These are phyloP conservation scores for Pangasius macronema DNA, from an alignment of 2,797 vertebrate genomes.

Conservation along the genomic window DNA sequence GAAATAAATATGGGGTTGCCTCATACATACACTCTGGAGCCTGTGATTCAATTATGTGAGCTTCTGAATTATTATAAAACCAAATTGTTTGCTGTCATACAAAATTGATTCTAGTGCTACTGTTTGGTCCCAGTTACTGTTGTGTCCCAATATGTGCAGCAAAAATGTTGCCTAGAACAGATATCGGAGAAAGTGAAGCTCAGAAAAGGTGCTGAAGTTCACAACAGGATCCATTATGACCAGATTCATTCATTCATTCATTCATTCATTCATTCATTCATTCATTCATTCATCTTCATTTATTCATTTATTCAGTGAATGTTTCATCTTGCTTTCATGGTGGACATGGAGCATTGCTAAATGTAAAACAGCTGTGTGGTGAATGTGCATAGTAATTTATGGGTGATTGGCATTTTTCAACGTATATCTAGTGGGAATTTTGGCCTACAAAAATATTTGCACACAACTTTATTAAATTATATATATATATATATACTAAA, in stretches of 20 bases:
- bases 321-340: background rate
- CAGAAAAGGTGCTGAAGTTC: background rate
- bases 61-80: background rate
- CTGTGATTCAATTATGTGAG: constrained; percentile 1
- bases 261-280: background rate
- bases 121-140: background rate
- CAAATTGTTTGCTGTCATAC: background rate
- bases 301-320: background rate
- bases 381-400: background rate
- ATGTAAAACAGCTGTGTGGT: background rate
- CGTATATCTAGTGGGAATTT: background rate
- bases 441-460: background rate
- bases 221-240: background rate
- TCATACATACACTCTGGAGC: background rate
- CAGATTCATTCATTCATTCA: background rate
- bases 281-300: background rate
- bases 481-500: too few species aligned
- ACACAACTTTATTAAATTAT: too few species aligned
- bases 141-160: background rate
- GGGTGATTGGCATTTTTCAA: background rate
- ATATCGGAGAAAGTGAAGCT: background rate
- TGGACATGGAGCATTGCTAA: background rate
- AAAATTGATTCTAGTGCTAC: background rate
- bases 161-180: background rate
- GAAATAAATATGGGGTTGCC: background rate